phyloP scores from a whole-genome alignment of 2,888 invertebrate species.

The Troglohyphantes excavatus region DNA sequence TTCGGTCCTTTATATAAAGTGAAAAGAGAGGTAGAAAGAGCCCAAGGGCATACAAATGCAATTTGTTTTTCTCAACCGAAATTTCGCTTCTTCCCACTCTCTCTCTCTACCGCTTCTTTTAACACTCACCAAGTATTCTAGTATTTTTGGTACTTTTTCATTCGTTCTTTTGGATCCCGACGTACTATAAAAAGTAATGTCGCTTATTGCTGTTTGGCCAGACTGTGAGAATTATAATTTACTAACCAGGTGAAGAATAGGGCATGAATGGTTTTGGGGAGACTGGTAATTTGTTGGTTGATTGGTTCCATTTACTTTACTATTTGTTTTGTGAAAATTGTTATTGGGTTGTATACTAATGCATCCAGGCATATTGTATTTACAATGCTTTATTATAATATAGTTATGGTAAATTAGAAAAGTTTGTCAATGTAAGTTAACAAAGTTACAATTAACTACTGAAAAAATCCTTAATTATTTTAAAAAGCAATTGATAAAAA shows the following conservation, averaged over 20 bases:
- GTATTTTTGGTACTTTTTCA: constrained; percentile 25
- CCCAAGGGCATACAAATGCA: constrained; percentile 76
- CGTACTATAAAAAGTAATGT: constrained; percentile 11
- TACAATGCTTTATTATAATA: too few relatives aligned
- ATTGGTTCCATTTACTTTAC: constrained; percentile 31
- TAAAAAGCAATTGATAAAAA: too few relatives aligned
- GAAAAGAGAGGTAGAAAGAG: constrained; percentile 41
- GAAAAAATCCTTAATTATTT: too few relatives aligned
- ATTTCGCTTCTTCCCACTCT: constrained; percentile 59
- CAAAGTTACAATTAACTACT: too few relatives aligned
- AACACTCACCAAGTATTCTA: constrained; percentile 41
- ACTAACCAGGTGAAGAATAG: constrained; percentile 50
- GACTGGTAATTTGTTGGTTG: constrained; percentile 20
- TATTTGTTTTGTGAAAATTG: too few relatives aligned
- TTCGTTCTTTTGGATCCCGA: not conserved
- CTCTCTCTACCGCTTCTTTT: constrained; percentile 69
- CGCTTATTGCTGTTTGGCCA: constrained; percentile 51
- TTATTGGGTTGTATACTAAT: too few relatives aligned
- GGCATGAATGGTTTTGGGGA: constrained; percentile 4
- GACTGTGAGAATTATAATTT: constrained; percentile 58
- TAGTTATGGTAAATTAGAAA: too few relatives aligned
- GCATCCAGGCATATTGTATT: too few relatives aligned
- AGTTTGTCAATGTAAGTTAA: too few relatives aligned
- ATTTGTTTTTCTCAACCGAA: constrained; percentile 74
- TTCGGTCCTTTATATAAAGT: constrained; percentile 65